Evolutionary conservation across 2,797 vertebrate genomes (phyloP).

Genomic region (Distichodus sexfasciatus): DNA sequence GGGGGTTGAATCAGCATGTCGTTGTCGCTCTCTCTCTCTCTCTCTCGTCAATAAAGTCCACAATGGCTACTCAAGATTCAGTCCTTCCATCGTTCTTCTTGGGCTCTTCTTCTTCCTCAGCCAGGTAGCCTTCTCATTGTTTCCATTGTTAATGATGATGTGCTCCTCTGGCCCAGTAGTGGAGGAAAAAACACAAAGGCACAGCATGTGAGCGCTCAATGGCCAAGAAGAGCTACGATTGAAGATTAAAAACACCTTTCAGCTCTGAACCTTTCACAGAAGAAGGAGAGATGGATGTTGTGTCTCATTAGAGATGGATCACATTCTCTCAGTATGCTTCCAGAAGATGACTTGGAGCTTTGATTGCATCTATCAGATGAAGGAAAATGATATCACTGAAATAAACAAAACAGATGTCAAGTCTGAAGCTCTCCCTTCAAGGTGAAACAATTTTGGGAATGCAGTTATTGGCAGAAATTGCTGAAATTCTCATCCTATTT

Average conservation of each 20-base stretch:
- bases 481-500: neutral
- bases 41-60: neutral
- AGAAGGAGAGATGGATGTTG: neutral
- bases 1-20: conserved; percentile 8
- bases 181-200: neutral
- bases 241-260: neutral
- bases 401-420: conserved; percentile 1
- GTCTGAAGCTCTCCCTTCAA: neutral
- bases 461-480: neutral
- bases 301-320: conserved; percentile 10
- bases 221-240: neutral
- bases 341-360: neutral
- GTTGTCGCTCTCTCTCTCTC: conserved; percentile 30
- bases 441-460: too few relatives aligned
- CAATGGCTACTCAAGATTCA: neutral
- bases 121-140: conserved; percentile 8
- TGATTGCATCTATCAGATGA: neutral
- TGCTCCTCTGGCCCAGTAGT: neutral
- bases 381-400: neutral
- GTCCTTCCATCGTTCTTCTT: neutral
- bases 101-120: neutral
- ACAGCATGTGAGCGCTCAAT: neutral
- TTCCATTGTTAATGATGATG: conserved; percentile 29
- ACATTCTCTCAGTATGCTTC: neutral
- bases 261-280: neutral